Percentiles rank a stretch among this genome's conserved stretches.
These are phyloP conservation scores for Chironomus riparius DNA, from an alignment of 2,888 invertebrate species.

Conservation along the genomic window DNA sequence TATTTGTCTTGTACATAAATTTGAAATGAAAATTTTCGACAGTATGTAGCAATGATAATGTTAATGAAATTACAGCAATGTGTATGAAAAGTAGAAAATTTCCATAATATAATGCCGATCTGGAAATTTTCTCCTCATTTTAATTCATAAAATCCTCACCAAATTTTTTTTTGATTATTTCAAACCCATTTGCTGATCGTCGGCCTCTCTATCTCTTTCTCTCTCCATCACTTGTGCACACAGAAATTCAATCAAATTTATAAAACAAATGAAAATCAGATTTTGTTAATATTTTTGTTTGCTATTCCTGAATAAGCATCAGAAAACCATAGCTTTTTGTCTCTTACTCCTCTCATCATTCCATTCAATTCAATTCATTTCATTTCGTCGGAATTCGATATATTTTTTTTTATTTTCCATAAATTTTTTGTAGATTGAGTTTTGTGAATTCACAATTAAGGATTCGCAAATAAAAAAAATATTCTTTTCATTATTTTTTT, in stretches of 20 bases:
- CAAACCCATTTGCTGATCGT: background rate
- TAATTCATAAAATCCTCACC: too few species aligned
- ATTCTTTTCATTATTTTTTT: background rate
- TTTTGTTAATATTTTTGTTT: conserved; percentile 5
- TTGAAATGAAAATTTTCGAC: background rate
- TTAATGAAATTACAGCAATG: conserved; percentile 7
- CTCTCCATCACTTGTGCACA: background rate
- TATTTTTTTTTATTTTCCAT: conserved; percentile 13
- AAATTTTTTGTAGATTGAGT: background rate
- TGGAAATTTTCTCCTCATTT: too few species aligned
- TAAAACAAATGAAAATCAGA: background rate
- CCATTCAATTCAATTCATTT: background rate
- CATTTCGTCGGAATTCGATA: background rate
- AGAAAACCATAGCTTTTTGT: background rate
- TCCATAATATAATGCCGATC: too few species aligned
- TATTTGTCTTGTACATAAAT: too few species aligned
- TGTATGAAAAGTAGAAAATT: background rate
- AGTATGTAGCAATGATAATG: background rate
- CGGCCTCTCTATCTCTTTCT: background rate
- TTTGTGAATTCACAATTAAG: conserved; percentile 10
- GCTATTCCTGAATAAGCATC: background rate
- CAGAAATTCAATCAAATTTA: background rate
- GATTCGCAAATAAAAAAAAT: conserved; percentile 14
- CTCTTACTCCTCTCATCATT: background rate
- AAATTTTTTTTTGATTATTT: background rate